Evolutionary conservation across 2,888 invertebrate species (phyloP), one percentile per base, ranked within the genome.

Genomic region (Panorpa germanica): DNA sequence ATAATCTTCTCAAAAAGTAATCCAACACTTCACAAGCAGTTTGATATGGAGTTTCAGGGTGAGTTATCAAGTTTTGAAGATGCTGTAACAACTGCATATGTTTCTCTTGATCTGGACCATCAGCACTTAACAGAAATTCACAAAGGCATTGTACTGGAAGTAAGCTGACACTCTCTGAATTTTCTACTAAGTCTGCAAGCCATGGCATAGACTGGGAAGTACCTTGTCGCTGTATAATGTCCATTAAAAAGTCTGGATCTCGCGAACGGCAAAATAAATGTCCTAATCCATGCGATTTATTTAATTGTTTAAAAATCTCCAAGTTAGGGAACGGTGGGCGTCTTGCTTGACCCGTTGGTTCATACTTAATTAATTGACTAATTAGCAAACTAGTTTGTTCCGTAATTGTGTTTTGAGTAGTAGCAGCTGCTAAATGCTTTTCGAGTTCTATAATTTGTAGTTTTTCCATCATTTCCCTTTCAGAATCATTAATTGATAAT

Each of bases 71-170:
- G 37, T 63, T 59, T 0, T 65, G 53, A 37, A 69, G 49, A 45
- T 67, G 69, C 12, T 56, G 57, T 28, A 66, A 53, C 38, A 88
- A 56, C 51, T 88, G 85, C 5, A 56, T 56, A 43, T 78, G 72
- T 38, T 78, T 75, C 32, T 78, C 74, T n/a, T 69, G 60, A 43
- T 71, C 70, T 39, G 74, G 73, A 35, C 67, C 65, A 3, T 62
- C 60, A 1, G 67, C 58, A 31, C 66, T 66, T 36, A 73, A 70
- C 28, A 95, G 63, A 57, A 93, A 93, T 59, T 95, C 95, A 59
- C 95, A 95, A 28, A 96, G 64, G 48, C 93, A 95, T 47, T 93
- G 93, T n/a, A 95, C 90, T 0, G 95, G 95, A 12, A 96, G 59
- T 41, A 90, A 82, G 45, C 82, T 78, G 38, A 59, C 55, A 3